A percentile compares a stretch with the other conserved stretches of the same genome.
Evolutionary conservation across 2,888 invertebrate genomes (phyloP).

Genomic region (Acanthoscelides obtectus): DNA sequence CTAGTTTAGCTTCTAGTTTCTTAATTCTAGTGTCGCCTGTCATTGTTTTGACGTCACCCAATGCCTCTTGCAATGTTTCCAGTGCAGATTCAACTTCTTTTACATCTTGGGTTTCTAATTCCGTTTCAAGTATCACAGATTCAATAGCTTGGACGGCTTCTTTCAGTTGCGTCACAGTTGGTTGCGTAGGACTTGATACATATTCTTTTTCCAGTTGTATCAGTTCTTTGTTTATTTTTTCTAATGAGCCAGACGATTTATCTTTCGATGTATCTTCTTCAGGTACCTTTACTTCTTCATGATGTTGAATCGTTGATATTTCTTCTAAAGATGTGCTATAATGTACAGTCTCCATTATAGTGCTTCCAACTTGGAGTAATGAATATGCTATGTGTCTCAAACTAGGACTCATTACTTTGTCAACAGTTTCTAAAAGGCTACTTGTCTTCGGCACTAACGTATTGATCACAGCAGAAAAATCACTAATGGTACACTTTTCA

Average conservation of each 20-base stretch:
- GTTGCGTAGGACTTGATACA: background rate
- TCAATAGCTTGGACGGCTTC: background rate
- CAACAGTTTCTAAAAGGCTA: constrained; percentile 13
- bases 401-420: constrained; percentile 20
- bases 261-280: background rate
- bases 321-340: constrained; percentile 1
- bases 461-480: constrained; percentile 15
- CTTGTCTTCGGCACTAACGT: constrained; percentile 15
- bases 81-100: background rate
- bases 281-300: constrained; percentile 1
- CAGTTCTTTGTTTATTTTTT: constrained; percentile 7
- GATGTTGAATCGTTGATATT: background rate
- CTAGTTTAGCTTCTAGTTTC: background rate
- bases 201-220: background rate
- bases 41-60: background rate
- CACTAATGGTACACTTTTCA: constrained; percentile 11
- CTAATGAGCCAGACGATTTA: background rate
- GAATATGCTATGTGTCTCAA: constrained; percentile 24
- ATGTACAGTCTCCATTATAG: constrained; percentile 15
- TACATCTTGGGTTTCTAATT: constrained; percentile 1
- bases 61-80: background rate
- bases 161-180: background rate
- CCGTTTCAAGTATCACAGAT: background rate
- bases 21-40: background rate
- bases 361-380: constrained; percentile 16